Evolutionary conservation across 2,888 invertebrate genomes (phyloP), one percentile per base, ranked within the genome.

Genomic region (Tenthredo livida): DNA sequence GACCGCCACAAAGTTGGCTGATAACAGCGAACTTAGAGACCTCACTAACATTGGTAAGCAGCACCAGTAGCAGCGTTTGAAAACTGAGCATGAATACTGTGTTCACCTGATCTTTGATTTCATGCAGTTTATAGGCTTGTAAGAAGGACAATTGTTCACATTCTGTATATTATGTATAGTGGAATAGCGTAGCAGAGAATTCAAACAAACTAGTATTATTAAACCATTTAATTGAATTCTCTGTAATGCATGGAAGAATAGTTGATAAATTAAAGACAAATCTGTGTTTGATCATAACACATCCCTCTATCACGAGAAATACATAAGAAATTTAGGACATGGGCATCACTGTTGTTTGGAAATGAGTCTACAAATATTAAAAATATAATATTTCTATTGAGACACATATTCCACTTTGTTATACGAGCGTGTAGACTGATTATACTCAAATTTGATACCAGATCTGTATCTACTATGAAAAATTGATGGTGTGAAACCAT

Each of bases 1-100:
- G 91, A 97, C 99, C 0, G 99, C 99, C 0, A 96, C 97, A 87
- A 96, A 97, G 90, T 94, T 99, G 40, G 98, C 98, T 0, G 96
- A 97, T 84, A 96, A 97, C 82, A 96, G 97, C 17, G 96, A 96
- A 75, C 95, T 98, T 21, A 95, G 97, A 92, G 98, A 98, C 90
- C 95, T 99, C 86, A 98, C 99, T 33, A 99, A 99, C 94, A 97
- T 98, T 89, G 97, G 97, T 97, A 85, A 61, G 17, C 2, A 17
- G 15, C 40, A 67, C 43, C 4, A 77, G 15, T 15, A 72, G 37
- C 25, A 33, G 58, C 3, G 47, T 47, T 47, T 15, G 12, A 12
- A 12, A 43, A 43, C 43, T 10, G 43, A 72, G 40, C 25, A 33
- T 25, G 61, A 25, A 25, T 61, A 17, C 7, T 67, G 33, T 33